Conservation (phyloP, 2,113 vertebrate genomes). For the Urocitellus parryii region DNA sequence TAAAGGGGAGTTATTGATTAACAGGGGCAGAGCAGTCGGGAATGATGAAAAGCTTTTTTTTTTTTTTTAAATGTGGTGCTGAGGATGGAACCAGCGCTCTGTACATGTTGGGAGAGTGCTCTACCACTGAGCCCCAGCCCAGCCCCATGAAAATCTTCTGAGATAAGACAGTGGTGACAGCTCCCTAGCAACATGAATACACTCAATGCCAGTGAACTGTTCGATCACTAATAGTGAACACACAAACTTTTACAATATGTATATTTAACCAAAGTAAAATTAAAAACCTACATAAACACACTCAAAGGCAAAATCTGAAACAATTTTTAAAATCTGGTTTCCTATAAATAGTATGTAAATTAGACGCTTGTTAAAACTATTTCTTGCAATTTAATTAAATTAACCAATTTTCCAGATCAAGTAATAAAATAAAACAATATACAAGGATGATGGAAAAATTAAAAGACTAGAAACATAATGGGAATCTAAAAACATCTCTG, state of each 20-base stretch:
- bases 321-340: not conserved
- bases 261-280: not conserved
- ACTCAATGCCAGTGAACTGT: not conserved
- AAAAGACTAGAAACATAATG: not conserved
- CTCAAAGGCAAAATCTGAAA: not conserved
- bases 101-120: no score
- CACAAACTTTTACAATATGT: not conserved
- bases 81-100: no score
- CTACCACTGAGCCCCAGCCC: no score
- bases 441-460: not conserved
- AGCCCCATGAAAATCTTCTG: not conserved
- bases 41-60: no score
- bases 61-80: no score
- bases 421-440: not conserved
- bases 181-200: not conserved
- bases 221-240: not conserved
- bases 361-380: not conserved
- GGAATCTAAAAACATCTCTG: not conserved
- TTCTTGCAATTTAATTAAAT: not conserved
- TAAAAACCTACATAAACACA: not conserved
- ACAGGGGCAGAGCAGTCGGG: no score
- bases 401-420: conserved; percentile 13
- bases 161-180: not conserved
- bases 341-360: conserved; percentile 4
- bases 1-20: not conserved